These are phyloP conservation scores for Lipophrys pholis DNA, from an alignment of 2,113 vertebrate genomes.

Conservation along the genomic window DNA sequence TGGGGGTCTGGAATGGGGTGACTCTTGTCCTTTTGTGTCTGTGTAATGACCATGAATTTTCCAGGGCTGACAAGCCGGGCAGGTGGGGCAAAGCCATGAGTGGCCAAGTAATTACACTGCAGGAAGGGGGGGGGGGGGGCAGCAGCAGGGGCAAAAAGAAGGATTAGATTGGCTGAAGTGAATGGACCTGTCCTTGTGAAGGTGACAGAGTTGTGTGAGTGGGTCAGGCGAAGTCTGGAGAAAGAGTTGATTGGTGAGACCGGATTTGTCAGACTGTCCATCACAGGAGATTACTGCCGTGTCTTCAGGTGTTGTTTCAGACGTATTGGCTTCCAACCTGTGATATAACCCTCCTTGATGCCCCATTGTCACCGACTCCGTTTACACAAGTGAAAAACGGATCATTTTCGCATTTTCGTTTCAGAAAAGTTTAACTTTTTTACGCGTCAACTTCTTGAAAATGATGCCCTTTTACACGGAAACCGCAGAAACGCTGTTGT, in stretches of 20 bases:
- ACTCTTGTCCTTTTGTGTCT: constrained; percentile 71
- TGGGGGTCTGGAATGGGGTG: constrained; percentile 47
- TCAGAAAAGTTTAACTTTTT: no score
- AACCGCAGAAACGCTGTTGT: no score
- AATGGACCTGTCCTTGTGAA: constrained; percentile 17
- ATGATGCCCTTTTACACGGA: no score
- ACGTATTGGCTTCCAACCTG: no score
- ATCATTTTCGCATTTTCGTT: no score
- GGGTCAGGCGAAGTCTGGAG: constrained; percentile 19
- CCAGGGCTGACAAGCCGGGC: constrained; percentile 71
- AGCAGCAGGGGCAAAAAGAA: constrained; percentile 14
- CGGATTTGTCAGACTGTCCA: not conserved
- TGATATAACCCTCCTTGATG: no score
- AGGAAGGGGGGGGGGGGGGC: constrained; percentile 17
- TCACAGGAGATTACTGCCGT: not conserved
- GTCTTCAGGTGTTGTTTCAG: no score
- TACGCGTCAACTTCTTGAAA: no score
- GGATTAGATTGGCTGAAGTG: constrained; percentile 25
- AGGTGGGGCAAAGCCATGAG: constrained; percentile 64
- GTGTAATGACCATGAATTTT: constrained; percentile 72
- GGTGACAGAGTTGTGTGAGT: constrained; percentile 18
- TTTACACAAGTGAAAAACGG: no score
- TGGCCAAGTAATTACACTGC: constrained; percentile 72
- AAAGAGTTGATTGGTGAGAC: not conserved
- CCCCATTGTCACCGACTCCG: no score